Percentiles rank a stretch among this genome's conserved stretches.
These are phyloP conservation scores for Prunella strophiata DNA, from an alignment of 2,797 vertebrate genomes.

Conservation along the genomic window DNA sequence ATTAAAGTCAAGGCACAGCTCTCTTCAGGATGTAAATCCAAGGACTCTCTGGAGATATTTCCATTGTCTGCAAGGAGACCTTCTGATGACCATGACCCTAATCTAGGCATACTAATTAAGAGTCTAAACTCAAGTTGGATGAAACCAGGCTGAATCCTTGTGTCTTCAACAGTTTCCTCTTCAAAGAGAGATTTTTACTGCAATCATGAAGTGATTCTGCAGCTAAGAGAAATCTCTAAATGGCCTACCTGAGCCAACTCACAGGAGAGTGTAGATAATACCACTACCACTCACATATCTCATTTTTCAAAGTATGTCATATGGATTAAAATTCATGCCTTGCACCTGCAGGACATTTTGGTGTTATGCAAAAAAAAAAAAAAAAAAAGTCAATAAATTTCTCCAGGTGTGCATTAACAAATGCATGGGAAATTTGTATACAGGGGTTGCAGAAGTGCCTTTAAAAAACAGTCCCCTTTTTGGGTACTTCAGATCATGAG, in stretches of 20 bases:
- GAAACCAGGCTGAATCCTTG: background rate
- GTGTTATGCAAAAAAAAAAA: background rate
- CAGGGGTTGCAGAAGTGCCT: background rate
- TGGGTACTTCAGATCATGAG: background rate
- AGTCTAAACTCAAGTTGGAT: background rate
- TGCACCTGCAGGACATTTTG: background rate
- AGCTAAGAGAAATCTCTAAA: background rate
- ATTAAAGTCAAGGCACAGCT: background rate
- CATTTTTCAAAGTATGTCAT: background rate
- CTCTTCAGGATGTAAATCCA: background rate
- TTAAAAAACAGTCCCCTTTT: background rate
- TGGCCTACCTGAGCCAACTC: background rate
- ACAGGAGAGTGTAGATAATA: background rate
- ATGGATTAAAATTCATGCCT: background rate
- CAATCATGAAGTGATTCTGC: background rate
- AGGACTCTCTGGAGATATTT: background rate
- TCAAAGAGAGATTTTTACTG: background rate
- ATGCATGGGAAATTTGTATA: background rate
- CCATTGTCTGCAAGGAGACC: background rate
- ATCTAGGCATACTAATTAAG: background rate
- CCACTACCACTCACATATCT: background rate
- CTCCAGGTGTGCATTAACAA: background rate
- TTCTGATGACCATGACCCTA: background rate
- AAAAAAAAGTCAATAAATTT: background rate
- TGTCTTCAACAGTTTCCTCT: background rate